Conservation (phyloP, 2,888 invertebrate genomes). For the Catotricha subobsoleta region DNA sequence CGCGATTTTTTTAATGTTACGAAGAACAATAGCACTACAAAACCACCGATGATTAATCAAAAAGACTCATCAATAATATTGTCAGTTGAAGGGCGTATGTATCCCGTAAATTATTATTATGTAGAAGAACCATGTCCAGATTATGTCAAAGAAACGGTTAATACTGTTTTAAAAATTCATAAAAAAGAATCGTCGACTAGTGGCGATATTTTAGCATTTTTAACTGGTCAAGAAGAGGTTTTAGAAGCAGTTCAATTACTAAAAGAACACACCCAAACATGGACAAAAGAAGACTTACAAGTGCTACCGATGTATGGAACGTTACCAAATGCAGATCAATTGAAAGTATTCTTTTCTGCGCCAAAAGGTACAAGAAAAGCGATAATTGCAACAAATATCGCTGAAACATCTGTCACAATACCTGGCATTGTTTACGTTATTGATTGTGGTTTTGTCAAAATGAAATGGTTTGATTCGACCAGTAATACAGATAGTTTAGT, state of each 20-base stretch:
- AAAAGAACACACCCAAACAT: conserved; percentile 34
- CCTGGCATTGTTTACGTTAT: conserved; percentile 84
- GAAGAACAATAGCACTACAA: conserved; percentile 4
- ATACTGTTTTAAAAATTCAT: conserved; percentile 81
- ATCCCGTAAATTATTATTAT: conserved; percentile 76
- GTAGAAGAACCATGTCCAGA: conserved; percentile 69
- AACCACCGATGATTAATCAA: conserved; percentile 14
- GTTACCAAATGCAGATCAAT: conserved; percentile 57
- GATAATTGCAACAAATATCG: conserved; percentile 87
- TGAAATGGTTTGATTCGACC: conserved; percentile 72
- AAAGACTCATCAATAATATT: conserved; percentile 62
- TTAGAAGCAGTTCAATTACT: conserved; percentile 51
- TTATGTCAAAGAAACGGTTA: conserved; percentile 71
- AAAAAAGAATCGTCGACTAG: conserved; percentile 42
- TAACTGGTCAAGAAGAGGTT: conserved; percentile 91
- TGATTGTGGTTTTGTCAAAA: conserved; percentile 90
- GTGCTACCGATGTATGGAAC: conserved; percentile 88
- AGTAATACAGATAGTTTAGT: conserved; percentile 72
- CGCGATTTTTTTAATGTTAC: conserved; percentile 55
- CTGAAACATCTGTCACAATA: conserved; percentile 92
- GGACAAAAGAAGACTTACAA: conserved; percentile 35
- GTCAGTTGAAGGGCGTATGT: conserved; percentile 73
- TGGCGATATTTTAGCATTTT: conserved; percentile 83
- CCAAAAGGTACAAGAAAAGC: conserved; percentile 66
- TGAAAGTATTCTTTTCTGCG: conserved; percentile 61